These are phyloP conservation scores for Shargacucullia verbasci DNA, from an alignment of 2,888 invertebrate species.

Conservation along the genomic window DNA sequence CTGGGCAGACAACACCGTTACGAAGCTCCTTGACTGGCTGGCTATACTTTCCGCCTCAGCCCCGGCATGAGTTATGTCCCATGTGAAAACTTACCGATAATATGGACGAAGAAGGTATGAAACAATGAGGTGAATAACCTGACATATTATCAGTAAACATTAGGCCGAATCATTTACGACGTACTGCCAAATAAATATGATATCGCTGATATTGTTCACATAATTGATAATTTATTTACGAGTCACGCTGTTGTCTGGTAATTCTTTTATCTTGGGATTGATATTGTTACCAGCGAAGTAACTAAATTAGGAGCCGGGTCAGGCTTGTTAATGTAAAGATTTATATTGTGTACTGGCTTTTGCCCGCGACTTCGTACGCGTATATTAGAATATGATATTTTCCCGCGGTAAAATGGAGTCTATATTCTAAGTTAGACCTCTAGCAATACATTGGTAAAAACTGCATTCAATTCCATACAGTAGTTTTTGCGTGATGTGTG, in stretches of 20 bases:
- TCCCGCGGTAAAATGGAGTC: no score
- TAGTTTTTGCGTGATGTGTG: no score
- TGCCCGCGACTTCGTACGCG: no score
- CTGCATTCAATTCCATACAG: no score
- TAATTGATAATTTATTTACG: conserved; percentile 40
- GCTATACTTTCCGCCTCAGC: no score
- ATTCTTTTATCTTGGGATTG: conserved; percentile 35
- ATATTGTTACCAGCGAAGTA: conserved; percentile 15
- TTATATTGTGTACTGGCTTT: background rate
- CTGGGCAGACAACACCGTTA: no score
- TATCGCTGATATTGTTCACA: conserved; percentile 22
- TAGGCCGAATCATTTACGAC: conserved; percentile 15
- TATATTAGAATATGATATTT: no score
- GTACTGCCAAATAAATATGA: conserved; percentile 17
- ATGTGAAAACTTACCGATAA: no score
- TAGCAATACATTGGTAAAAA: no score
- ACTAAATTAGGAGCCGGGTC: conserved; percentile 5
- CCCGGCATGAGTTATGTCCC: no score
- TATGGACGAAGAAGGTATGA: background rate
- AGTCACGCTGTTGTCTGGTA: conserved; percentile 36
- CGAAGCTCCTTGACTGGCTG: no score
- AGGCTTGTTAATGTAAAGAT: conserved; percentile 2
- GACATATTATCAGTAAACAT: conserved; percentile 20
- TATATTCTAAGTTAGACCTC: no score
- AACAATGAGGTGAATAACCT: conserved; percentile 18